Conservation (phyloP, 2,113 vertebrate species). For the Conger conger region DNA sequence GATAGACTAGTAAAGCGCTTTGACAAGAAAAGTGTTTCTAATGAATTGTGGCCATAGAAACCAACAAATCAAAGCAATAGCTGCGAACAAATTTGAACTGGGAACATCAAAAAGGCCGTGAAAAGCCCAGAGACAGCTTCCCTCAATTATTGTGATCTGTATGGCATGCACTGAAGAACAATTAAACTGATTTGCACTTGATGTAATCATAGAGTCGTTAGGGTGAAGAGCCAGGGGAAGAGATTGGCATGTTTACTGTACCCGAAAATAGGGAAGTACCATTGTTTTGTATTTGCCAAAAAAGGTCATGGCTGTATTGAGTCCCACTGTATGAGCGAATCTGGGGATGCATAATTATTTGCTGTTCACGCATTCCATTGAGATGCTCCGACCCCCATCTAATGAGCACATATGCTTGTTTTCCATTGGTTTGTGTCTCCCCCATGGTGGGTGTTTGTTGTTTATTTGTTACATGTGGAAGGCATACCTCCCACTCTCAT, state of each 20-base stretch:
- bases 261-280: slow-evolving; percentile 34
- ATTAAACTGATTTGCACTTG: slow-evolving; percentile 17
- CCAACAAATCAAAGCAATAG: slow-evolving; percentile 51
- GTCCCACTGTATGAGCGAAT: slow-evolving; percentile 47
- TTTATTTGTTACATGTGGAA: slow-evolving; percentile 34
- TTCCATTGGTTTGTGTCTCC: slow-evolving; percentile 69
- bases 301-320: slow-evolving; percentile 53
- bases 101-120: slow-evolving; percentile 35
- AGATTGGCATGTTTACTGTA: slow-evolving; percentile 48
- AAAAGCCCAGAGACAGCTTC: slow-evolving; percentile 34
- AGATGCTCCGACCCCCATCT: slow-evolving; percentile 58
- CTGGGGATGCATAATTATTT: slow-evolving; percentile 65
- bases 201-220: slow-evolving; percentile 36
- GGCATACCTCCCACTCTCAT: slow-evolving; percentile 57
- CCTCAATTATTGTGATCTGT: slow-evolving; percentile 23
- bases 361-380: slow-evolving; percentile 59
- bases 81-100: slow-evolving; percentile 39
- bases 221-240: slow-evolving; percentile 17
- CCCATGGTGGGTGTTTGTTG: slow-evolving; percentile 54
- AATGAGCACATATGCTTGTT: slow-evolving; percentile 67
- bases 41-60: slow-evolving; percentile 63
- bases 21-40: slow-evolving; percentile 56
- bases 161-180: neutral
- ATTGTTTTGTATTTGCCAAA: slow-evolving; percentile 46
- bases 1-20: slow-evolving; percentile 47